Evolutionary conservation across 2,113 vertebrate genomes (phyloP), one percentile per base, ranked within the genome.

Genomic region (Heterochromis multidens): DNA sequence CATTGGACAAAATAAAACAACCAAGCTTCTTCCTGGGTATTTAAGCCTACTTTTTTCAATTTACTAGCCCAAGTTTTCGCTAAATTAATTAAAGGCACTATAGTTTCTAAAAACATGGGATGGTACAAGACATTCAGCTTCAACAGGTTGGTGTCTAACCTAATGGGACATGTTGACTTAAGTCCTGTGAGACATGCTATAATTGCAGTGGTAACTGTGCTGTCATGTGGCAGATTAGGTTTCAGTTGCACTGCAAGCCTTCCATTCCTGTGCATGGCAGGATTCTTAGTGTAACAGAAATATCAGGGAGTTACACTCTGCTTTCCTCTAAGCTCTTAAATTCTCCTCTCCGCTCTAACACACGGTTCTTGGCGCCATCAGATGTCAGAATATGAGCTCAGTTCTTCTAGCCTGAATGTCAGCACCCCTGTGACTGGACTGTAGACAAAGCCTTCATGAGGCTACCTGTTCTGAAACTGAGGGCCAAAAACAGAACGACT

Each of bases 211-310:
- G 93, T 95, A 94, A 93, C 85, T 89, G 89, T 86, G 91, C 91
- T 89, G 92, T 94, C 93, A 93, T 92, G 93, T 84, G 88, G 80
- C 87, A 83, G 89, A 92, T 93, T 82, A 57, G 79, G 91, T 95
- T 94, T 80, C 94, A 52, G 91, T 87, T 80, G 90, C 86, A 79
- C 88, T 35, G 81, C 78, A 21, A 82, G 88, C 61, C 81, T 76
- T 10, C 76, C 92, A 94, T 94, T 91, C 91, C 93, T 84, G 77
- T 21, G 19, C 81, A 90, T 82, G 79, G 80, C 87, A 86, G 87
- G 83, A 91, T 79, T 86, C 88, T 92, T 82, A 84, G 88, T 84
- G 74, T 85, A 76, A 84, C 1, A 4, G 52, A 89, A 85, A 91
- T 81, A 88, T 80, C 43, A 43, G 77, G 72, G 82, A 49, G 81